Conservation (phyloP, 2,113 vertebrate genomes). For the Myiagra hebetior region DNA sequence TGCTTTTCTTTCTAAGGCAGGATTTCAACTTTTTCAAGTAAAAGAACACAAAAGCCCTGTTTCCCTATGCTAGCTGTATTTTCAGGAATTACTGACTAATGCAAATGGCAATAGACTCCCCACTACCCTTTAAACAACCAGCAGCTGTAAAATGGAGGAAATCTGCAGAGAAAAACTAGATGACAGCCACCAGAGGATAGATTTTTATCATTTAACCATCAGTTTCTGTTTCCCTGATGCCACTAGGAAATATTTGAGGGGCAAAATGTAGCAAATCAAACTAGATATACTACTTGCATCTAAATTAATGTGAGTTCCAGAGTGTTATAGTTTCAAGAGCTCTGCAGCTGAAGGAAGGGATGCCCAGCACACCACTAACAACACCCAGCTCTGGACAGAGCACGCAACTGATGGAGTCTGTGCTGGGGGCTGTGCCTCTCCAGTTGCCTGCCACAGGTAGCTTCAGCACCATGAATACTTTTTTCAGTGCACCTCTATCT, state of each 20-base stretch:
- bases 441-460: neutral
- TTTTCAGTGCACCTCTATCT: rapidly evolving
- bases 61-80: neutral
- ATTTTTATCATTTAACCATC: neutral
- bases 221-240: neutral
- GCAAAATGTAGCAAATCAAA: neutral
- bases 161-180: neutral
- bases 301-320: neutral
- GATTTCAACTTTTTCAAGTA: neutral
- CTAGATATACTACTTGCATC: neutral
- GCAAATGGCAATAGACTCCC: neutral
- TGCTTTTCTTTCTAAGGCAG: neutral
- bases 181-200: neutral
- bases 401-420: rapidly evolving
- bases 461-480: rapidly evolving
- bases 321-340: neutral
- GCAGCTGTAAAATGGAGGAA: neutral
- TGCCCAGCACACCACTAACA: no score
- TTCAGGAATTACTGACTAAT: neutral
- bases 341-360: neutral
- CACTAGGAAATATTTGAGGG: neutral
- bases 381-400: neutral
- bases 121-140: neutral
- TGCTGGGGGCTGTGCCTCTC: neutral
- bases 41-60: neutral